A percentile compares a stretch with the other conserved stretches of the same genome.
phyloP scores from a whole-genome alignment of 2,113 vertebrate species.

The Stomatorhinus ivindoensis region DNA sequence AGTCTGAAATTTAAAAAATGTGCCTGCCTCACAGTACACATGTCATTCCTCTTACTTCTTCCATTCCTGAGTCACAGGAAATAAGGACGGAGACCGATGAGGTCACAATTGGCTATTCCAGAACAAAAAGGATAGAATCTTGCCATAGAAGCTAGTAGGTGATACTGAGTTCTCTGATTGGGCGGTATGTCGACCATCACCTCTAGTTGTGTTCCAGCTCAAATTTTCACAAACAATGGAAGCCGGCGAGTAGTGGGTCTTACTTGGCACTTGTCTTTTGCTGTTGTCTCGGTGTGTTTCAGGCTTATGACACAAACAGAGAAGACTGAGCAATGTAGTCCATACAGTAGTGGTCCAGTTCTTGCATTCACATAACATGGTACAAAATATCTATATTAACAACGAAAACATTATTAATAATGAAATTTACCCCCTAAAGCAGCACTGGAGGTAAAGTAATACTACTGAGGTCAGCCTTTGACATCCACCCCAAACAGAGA shows the following conservation, averaged over 20 bases:
- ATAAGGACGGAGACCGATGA: too few relatives aligned
- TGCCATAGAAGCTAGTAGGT: background rate
- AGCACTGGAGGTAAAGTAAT: background rate
- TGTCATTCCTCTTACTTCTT: too few relatives aligned
- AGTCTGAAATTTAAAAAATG: background rate
- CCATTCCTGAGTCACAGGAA: too few relatives aligned
- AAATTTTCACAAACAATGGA: background rate
- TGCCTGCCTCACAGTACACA: background rate
- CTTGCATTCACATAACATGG: background rate
- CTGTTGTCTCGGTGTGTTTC: background rate
- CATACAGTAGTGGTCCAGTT: background rate
- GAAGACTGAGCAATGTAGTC: background rate
- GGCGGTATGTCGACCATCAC: background rate
- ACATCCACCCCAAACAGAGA: background rate
- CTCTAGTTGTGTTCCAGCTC: background rate
- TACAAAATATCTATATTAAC: background rate
- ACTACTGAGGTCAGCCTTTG: background rate
- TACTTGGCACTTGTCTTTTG: background rate
- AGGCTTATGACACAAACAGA: background rate
- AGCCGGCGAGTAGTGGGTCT: background rate
- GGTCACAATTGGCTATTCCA: too few relatives aligned
- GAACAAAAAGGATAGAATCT: too few relatives aligned
- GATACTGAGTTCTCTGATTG: background rate
- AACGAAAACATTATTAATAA: background rate
- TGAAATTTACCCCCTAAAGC: background rate